Evolutionary conservation across 2,797 vertebrate genomes (phyloP).

Genomic region (Decapterus maruadsi): DNA sequence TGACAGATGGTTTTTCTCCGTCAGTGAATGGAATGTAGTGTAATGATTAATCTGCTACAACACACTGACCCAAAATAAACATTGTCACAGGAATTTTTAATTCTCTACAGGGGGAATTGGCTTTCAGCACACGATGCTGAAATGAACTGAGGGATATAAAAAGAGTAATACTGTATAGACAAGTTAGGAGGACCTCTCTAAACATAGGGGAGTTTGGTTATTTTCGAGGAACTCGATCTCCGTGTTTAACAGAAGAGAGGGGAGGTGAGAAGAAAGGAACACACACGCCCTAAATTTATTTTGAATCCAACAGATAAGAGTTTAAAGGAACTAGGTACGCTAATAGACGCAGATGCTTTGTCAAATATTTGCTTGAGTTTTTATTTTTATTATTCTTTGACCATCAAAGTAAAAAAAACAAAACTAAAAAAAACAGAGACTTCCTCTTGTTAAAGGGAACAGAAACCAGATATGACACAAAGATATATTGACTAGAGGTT

Average conservation of each 20-base stretch:
- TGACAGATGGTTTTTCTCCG: background rate
- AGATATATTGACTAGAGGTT: background rate
- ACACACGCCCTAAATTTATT: background rate
- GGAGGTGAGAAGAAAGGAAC: background rate
- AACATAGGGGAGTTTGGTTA: background rate
- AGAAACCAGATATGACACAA: slow-evolving; percentile 10
- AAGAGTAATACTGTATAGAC: too few relatives aligned
- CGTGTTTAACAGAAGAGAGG: background rate
- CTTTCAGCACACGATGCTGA: background rate
- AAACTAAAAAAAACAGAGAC: background rate
- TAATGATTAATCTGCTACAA: too few relatives aligned
- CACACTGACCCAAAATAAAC: too few relatives aligned
- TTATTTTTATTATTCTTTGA: too few relatives aligned
- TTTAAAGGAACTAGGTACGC: background rate
- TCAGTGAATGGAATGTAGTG: background rate
- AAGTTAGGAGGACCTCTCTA: background rate
- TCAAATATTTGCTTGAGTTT: background rate
- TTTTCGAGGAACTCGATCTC: too few relatives aligned
- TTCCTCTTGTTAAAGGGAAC: slow-evolving; percentile 27
- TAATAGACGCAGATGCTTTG: background rate
- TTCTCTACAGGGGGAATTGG: too few relatives aligned
- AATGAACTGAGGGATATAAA: background rate
- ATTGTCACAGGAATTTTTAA: too few relatives aligned
- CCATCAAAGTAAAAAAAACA: too few relatives aligned
- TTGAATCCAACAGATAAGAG: background rate